These are phyloP conservation scores for Acleris laterana DNA, from an alignment of 2,888 invertebrate genomes.

Conservation along the genomic window DNA sequence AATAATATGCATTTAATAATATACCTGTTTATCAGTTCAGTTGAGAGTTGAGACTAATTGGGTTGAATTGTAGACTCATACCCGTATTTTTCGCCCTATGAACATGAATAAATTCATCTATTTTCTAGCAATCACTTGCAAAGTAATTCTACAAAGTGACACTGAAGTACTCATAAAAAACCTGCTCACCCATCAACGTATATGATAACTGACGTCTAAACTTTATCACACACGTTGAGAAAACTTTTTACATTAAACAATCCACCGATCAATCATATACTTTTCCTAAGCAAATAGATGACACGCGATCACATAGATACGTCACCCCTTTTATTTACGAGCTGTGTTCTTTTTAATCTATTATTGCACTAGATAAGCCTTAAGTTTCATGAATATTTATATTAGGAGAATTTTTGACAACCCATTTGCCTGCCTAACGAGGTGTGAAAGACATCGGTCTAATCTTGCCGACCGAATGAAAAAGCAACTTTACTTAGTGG, in stretches of 20 bases:
- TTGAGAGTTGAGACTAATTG: too few relatives aligned
- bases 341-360: constrained; percentile 13
- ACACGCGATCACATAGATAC: constrained; percentile 25
- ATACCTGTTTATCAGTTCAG: too few relatives aligned
- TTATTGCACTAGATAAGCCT: constrained; percentile 18
- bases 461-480: neutral
- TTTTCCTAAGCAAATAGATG: constrained; percentile 22
- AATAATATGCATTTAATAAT: too few relatives aligned
- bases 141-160: too few relatives aligned
- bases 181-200: too few relatives aligned
- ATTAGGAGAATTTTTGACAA: constrained; percentile 11
- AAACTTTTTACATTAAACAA: neutral
- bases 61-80: too few relatives aligned
- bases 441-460: constrained; percentile 20
- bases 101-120: too few relatives aligned
- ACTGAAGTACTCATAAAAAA: too few relatives aligned
- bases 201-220: neutral
- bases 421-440: constrained; percentile 23
- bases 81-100: too few relatives aligned
- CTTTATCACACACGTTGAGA: too few relatives aligned
- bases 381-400: constrained; percentile 28
- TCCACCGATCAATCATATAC: constrained; percentile 5
- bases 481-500: too few relatives aligned
- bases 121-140: too few relatives aligned
- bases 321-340: constrained; percentile 15